Percentiles rank a stretch among this genome's conserved stretches.
These are phyloP conservation scores for Mesopsocus fuscifrons DNA, from an alignment of 2,888 invertebrate species.

Conservation along the genomic window DNA sequence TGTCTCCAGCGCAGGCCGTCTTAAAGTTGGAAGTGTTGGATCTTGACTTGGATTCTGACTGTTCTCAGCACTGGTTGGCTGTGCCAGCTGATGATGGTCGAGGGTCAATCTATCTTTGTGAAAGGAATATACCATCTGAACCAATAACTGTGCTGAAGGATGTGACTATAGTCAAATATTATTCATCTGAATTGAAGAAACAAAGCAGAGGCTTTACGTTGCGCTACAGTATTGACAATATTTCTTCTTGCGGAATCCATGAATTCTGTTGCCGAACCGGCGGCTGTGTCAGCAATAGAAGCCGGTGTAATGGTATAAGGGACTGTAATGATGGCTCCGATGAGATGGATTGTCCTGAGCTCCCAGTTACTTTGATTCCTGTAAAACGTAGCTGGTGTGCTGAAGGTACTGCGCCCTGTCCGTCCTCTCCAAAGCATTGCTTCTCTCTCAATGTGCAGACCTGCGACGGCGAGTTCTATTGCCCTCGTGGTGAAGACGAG, in stretches of 20 bases:
- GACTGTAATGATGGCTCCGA: slow-evolving; percentile 28
- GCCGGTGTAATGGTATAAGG: slow-evolving; percentile 25
- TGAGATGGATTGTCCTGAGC: slow-evolving; percentile 22
- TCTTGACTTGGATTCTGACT: slow-evolving; percentile 17
- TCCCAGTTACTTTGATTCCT: background rate
- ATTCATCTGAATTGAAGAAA: slow-evolving; percentile 14
- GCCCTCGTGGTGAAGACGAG: slow-evolving; percentile 19
- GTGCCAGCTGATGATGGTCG: slow-evolving; percentile 14
- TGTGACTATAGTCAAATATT: slow-evolving; percentile 15
- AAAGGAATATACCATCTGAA: slow-evolving; percentile 12
- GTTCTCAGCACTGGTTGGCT: slow-evolving; percentile 16
- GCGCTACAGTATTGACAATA: slow-evolving; percentile 11
- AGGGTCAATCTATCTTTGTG: slow-evolving; percentile 14
- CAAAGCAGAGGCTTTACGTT: slow-evolving; percentile 15
- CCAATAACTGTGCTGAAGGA: slow-evolving; percentile 13
- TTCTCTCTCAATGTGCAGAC: slow-evolving; percentile 15
- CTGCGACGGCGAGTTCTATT: slow-evolving; percentile 18
- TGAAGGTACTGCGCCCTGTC: slow-evolving; percentile 15
- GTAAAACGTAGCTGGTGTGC: slow-evolving; percentile 10
- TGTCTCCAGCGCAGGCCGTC: slow-evolving; percentile 14
- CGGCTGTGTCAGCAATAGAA: slow-evolving; percentile 24
- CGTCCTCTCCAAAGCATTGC: slow-evolving; percentile 13
- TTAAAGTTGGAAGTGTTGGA: slow-evolving; percentile 16
- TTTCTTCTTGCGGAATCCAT: background rate
- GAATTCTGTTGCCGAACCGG: slow-evolving; percentile 24